Conservation (phyloP, 2,113 vertebrate species). For the Tapirus terrestris region DNA sequence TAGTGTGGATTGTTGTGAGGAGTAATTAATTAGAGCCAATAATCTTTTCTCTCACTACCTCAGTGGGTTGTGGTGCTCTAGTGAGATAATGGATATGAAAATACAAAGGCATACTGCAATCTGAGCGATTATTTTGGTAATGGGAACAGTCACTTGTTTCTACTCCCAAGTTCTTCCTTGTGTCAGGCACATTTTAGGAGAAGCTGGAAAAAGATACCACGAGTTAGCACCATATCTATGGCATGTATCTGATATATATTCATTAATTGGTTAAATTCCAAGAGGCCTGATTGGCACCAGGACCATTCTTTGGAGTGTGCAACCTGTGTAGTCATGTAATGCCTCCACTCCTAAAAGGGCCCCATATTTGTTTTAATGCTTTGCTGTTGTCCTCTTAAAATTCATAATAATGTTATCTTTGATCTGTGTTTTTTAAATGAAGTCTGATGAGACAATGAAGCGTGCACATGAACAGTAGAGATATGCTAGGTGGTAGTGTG, state of each 20-base stretch:
- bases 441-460: not conserved
- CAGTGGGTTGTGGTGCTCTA: not conserved
- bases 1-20: not conserved
- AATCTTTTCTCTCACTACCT: constrained; percentile 13
- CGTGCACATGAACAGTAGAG: not conserved
- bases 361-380: not conserved
- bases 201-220: not conserved
- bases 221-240: not conserved
- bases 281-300: not conserved
- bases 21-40: constrained; percentile 55
- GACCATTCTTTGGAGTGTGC: not conserved
- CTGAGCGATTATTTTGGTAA: not conserved
- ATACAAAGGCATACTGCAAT: not conserved
- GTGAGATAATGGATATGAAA: constrained; percentile 38
- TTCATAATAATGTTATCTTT: not conserved
- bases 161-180: not conserved
- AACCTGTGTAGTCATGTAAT: not conserved
- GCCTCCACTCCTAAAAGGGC: not conserved
- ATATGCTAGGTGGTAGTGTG: not conserved
- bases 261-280: not conserved
- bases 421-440: not conserved
- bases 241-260: not conserved
- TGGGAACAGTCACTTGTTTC: not conserved
- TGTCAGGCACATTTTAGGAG: not conserved
- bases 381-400: not conserved